Conservation (phyloP, 2,888 invertebrate genomes). For the Melanotus villosus region DNA sequence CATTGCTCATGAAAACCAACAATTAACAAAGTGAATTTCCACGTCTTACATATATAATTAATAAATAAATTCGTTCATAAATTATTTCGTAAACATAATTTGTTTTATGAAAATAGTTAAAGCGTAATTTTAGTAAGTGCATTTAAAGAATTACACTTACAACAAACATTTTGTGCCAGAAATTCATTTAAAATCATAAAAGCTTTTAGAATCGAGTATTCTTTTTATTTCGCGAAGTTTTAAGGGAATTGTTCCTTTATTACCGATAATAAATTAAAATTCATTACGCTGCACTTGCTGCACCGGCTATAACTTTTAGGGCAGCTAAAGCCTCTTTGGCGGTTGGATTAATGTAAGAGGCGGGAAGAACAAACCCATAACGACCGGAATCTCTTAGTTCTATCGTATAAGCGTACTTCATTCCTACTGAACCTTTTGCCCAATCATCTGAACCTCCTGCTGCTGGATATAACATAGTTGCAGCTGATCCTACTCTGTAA, state of each 20-base stretch:
- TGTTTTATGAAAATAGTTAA: too few species aligned
- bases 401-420: slow-evolving; percentile 91
- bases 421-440: slow-evolving; percentile 86
- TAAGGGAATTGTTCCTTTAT: neutral
- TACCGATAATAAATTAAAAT: slow-evolving; percentile 8
- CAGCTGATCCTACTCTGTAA: slow-evolving; percentile 85
- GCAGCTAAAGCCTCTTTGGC: slow-evolving; percentile 84
- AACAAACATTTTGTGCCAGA: too few species aligned
- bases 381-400: slow-evolving; percentile 89
- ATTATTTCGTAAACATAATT: too few species aligned
- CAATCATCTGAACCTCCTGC: slow-evolving; percentile 91
- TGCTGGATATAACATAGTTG: slow-evolving; percentile 84
- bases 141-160: too few species aligned
- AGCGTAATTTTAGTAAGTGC: too few species aligned
- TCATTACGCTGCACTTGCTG: slow-evolving; percentile 64
- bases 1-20: too few species aligned
- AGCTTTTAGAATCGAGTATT: too few species aligned
- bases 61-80: too few species aligned
- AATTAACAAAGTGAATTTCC: too few species aligned
- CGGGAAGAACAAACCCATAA: slow-evolving; percentile 90
- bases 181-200: too few species aligned
- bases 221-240: neutral
- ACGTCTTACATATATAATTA: too few species aligned
- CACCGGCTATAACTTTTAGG: slow-evolving; percentile 75
- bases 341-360: slow-evolving; percentile 81